These are phyloP conservation scores for Lepidocyrtinus sp. DNA, from an alignment of 2,888 invertebrate genomes.

Conservation along the genomic window DNA sequence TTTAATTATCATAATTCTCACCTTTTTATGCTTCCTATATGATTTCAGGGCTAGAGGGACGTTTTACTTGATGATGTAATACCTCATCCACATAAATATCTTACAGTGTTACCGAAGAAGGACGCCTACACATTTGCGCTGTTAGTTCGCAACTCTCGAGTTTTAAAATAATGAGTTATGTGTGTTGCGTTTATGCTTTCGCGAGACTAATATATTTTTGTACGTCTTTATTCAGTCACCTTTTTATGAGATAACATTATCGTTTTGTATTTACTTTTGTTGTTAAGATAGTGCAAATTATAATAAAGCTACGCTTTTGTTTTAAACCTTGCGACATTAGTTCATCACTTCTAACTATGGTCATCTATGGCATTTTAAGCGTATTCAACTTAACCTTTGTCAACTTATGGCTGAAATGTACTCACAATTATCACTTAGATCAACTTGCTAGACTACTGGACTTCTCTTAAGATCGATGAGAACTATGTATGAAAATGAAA, in stretches of 20 bases:
- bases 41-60: conserved; percentile 63
- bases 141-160: neutral
- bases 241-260: neutral
- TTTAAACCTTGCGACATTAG: neutral
- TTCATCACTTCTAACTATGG: too few species aligned
- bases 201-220: neutral
- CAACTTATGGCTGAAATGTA: too few species aligned
- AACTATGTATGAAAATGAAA: too few species aligned
- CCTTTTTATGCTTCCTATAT: conserved; percentile 43
- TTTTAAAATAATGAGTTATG: conserved; percentile 1
- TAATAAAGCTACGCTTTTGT: neutral
- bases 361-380: too few species aligned
- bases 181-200: neutral
- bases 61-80: conserved; percentile 63
- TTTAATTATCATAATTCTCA: conserved; percentile 51
- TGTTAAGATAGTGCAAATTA: conserved; percentile 6
- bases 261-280: neutral
- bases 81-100: neutral
- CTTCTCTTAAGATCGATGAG: too few species aligned
- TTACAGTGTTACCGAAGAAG: neutral
- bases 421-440: too few species aligned
- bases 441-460: too few species aligned
- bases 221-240: neutral
- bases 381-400: too few species aligned
- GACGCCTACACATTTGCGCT: too few species aligned